These are phyloP conservation scores for Machimus atricapillus DNA, from an alignment of 2,888 invertebrate species.

Conservation along the genomic window DNA sequence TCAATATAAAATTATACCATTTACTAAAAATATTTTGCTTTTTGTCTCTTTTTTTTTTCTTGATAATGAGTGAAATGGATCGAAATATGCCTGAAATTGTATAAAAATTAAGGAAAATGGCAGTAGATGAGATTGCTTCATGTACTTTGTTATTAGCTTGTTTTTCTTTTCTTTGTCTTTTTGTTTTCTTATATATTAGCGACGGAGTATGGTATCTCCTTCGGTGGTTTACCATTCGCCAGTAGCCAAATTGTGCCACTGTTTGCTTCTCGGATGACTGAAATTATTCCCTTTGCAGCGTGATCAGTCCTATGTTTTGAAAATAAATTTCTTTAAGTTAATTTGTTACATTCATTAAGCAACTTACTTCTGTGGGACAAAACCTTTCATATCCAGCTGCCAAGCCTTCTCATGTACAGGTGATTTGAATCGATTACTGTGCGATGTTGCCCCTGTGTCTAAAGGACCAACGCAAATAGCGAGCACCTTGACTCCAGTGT, in stretches of 20 bases:
- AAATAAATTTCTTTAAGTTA: slow-evolving; percentile 4
- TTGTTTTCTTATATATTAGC: slow-evolving; percentile 45
- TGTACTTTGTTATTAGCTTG: background rate
- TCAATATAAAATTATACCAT: background rate
- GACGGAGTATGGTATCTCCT: slow-evolving; percentile 61
- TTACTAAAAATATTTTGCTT: slow-evolving; percentile 21
- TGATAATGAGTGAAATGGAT: background rate
- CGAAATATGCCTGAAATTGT: slow-evolving; percentile 5
- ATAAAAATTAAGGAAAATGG: slow-evolving; percentile 2
- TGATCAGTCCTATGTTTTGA: slow-evolving; percentile 69
- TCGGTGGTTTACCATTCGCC: slow-evolving; percentile 71
- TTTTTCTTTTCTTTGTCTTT: background rate
- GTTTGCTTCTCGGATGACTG: slow-evolving; percentile 71
- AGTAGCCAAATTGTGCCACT: slow-evolving; percentile 78
- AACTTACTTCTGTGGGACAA: slow-evolving; percentile 70
- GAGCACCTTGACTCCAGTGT: slow-evolving; percentile 75
- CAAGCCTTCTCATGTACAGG: slow-evolving; percentile 77
- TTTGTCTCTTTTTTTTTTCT: background rate
- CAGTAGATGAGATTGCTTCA: slow-evolving; percentile 29
- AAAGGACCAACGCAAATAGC: slow-evolving; percentile 76
- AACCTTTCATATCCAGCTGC: slow-evolving; percentile 72
- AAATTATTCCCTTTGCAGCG: slow-evolving; percentile 72
- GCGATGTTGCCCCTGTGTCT: slow-evolving; percentile 72
- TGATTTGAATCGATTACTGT: slow-evolving; percentile 74
- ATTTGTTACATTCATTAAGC: background rate